phyloP scores from a whole-genome alignment of 2,888 invertebrate species.

The Scelioninae gen. 2 region DNA sequence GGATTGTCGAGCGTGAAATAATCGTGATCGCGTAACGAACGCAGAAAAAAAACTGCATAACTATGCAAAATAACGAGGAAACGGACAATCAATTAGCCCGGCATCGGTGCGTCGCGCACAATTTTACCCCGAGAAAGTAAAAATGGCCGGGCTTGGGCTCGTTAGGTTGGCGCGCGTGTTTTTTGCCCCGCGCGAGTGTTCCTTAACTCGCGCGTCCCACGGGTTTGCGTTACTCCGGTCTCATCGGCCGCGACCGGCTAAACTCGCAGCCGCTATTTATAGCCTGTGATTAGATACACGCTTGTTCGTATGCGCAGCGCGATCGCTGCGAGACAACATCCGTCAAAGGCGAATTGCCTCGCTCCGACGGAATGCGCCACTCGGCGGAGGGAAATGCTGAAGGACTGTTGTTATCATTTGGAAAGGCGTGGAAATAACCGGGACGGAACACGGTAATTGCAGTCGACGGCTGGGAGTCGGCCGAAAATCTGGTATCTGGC shows the following conservation, averaged over 20 bases:
- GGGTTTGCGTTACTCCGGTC: constrained; percentile 68
- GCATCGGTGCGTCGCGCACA: no score
- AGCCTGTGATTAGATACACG: constrained; percentile 70
- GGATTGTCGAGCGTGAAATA: no score
- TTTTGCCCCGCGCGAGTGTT: constrained; percentile 40
- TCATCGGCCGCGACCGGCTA: constrained; percentile 65
- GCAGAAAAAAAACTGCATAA: constrained; percentile 11
- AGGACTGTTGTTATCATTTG: constrained; percentile 43
- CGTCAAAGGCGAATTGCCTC: constrained; percentile 59
- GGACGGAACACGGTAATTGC: no score
- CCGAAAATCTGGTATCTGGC: no score
- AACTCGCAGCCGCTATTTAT: constrained; percentile 71
- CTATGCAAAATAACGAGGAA: constrained; percentile 26
- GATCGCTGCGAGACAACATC: constrained; percentile 64
- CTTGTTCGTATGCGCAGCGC: constrained; percentile 60
- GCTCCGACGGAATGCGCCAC: constrained; percentile 45
- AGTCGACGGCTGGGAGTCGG: no score
- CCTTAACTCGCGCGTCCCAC: constrained; percentile 64
- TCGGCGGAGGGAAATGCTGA: constrained; percentile 24
- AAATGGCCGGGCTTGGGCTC: constrained; percentile 7
- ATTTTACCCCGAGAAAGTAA: no score
- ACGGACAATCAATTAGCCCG: constrained; percentile 43
- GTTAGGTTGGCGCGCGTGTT: constrained; percentile 35
- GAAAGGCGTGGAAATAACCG: no score
- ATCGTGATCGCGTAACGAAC: neutral